Base-by-base conservation (phyloP, 2,797 vertebrate species). In the Lacerta viridis region DNA sequence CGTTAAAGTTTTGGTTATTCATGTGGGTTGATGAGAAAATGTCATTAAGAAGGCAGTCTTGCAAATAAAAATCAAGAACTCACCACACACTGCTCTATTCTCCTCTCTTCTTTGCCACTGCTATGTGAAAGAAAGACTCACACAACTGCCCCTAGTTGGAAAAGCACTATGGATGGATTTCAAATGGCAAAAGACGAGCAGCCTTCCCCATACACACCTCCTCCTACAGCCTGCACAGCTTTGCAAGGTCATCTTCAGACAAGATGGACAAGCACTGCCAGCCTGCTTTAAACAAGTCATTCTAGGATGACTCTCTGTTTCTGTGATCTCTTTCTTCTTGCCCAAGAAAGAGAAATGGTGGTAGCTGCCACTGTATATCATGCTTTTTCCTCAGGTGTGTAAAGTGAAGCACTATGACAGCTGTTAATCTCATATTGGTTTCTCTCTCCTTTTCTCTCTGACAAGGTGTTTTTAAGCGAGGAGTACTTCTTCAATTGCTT, bases 401-500 rank as follows among this genome's bases (percentile, higher is more conserved):
- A 64, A 87, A 82, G 1, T 80, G 3, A 23, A 78, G 74, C 74
- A 46, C 74, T 85, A 50, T 71, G 66, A 71, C 68, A 74, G 29
- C n/a, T 84, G 15, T n/a, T 25, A 75, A 41, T 41, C 17, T 29
- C 33, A 72, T 80, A 17, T 39, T 79, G 9, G 9, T 64, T 5
- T 55, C 25, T 55, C 55, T 84, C 9, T 64, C 4, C 15, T 27
- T 83, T n/a, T n/a, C 55, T 33, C 17, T 76, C n/a, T 25, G 27
- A 10, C 41, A 13, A 36, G 39, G 18, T 77, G 74, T 66, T 71
- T 64, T 74, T 77, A 84, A 89, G 66, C 11, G 8, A 41, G 55
- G 36, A 3, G 33, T 64, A 91, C 91, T 85, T 87, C 90, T 85
- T 76, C 83, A 71, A 7, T 82, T 87, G 5, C 46, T 72, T 43